phyloP scores from a whole-genome alignment of 2,113 vertebrate species.

The Takifugu bimaculatus region DNA sequence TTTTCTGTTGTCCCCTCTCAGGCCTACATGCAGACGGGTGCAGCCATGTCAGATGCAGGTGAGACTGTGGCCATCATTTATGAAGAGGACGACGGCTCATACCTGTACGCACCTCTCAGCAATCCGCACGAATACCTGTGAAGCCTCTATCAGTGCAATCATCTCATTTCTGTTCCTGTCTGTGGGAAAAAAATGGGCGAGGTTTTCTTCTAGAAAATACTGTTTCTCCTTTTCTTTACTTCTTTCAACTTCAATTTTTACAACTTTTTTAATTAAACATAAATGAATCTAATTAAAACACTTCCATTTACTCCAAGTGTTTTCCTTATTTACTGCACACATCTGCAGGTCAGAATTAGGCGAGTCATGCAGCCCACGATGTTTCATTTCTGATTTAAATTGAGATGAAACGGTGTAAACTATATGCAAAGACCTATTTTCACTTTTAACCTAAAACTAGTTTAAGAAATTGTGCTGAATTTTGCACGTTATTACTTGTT shows the following conservation, averaged over 20 bases:
- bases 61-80: constrained; percentile 74
- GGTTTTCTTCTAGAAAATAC: no score
- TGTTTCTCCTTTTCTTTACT: neutral
- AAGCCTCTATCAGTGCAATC: neutral
- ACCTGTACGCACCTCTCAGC: constrained; percentile 56
- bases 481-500: neutral
- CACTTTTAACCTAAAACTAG: no score
- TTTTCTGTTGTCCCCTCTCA: constrained; percentile 16
- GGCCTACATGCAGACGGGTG: constrained; percentile 66
- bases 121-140: constrained; percentile 16
- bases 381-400: no score
- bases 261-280: constrained; percentile 18
- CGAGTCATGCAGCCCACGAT: neutral
- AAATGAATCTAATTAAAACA: neutral
- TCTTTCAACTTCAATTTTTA: neutral
- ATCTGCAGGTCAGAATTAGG: neutral
- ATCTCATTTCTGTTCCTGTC: neutral
- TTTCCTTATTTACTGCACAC: neutral
- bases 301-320: neutral
- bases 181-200: constrained; percentile 6
- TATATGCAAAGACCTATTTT: no score
- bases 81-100: constrained; percentile 58
- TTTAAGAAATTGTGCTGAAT: neutral
- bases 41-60: constrained; percentile 27
- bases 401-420: no score